Conservation (phyloP, 2,113 vertebrate genomes). For the Oplegnathus fasciatus region DNA sequence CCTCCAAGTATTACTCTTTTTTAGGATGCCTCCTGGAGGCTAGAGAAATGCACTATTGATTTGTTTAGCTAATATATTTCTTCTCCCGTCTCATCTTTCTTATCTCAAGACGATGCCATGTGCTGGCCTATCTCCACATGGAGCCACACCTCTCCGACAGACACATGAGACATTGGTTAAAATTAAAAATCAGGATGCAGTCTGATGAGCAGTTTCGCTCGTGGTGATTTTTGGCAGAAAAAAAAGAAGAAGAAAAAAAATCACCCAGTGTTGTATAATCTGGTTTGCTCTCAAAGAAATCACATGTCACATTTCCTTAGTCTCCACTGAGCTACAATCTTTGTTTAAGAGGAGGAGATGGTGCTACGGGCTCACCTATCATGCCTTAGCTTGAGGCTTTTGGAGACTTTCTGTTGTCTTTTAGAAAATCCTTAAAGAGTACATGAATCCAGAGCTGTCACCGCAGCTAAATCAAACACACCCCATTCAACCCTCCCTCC, state of each 20-base stretch:
- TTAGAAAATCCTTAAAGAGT: slow-evolving; percentile 55
- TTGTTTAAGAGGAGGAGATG: slow-evolving; percentile 24
- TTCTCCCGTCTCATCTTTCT: slow-evolving; percentile 49
- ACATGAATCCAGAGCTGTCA: slow-evolving; percentile 60
- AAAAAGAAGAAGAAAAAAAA: neutral
- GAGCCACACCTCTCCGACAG: slow-evolving; percentile 13
- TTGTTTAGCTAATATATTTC: slow-evolving; percentile 80
- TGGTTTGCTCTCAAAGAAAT: slow-evolving; percentile 40
- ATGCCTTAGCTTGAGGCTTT: slow-evolving; percentile 43
- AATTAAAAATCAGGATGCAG: slow-evolving; percentile 30
- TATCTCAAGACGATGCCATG: slow-evolving; percentile 26
- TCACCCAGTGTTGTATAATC: slow-evolving; percentile 6
- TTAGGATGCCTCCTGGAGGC: slow-evolving; percentile 63
- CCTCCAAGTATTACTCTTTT: slow-evolving; percentile 64
- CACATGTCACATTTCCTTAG: slow-evolving; percentile 27
- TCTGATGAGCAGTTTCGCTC: slow-evolving; percentile 15
- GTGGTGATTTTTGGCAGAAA: slow-evolving; percentile 15
- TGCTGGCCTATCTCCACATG: slow-evolving; percentile 31
- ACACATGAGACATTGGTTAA: slow-evolving; percentile 2
- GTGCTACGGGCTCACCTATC: slow-evolving; percentile 40
- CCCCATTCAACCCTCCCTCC: slow-evolving; percentile 24
- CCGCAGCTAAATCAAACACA: slow-evolving; percentile 36
- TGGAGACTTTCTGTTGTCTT: slow-evolving; percentile 45
- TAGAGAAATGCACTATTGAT: slow-evolving; percentile 79
- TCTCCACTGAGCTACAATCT: slow-evolving; percentile 27